These are phyloP conservation scores for Agriotes lineatus DNA, from an alignment of 2,888 invertebrate genomes.

Conservation along the genomic window DNA sequence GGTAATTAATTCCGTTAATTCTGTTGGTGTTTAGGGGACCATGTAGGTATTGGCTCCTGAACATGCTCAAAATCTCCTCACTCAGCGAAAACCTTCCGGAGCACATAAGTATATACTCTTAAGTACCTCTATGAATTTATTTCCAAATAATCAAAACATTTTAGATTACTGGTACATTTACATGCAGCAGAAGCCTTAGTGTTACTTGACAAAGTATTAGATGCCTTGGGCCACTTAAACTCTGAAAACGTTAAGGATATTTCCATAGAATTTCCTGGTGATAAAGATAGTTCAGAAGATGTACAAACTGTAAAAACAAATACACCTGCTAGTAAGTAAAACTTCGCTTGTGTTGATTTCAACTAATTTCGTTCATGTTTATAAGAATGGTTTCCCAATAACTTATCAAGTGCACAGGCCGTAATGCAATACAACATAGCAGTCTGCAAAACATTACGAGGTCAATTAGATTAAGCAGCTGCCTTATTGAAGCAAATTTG, in stretches of 20 bases:
- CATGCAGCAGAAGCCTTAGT: conserved; percentile 92
- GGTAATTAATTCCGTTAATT: too few species aligned
- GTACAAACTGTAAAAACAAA: conserved; percentile 57
- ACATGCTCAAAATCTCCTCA: conserved; percentile 81
- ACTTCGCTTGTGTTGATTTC: neutral
- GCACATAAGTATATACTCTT: conserved; percentile 80
- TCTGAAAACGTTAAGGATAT: conserved; percentile 77
- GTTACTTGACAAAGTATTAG: conserved; percentile 82
- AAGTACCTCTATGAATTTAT: too few species aligned
- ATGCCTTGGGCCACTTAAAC: conserved; percentile 87
- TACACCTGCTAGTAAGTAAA: conserved; percentile 61
- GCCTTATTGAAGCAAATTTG: conserved; percentile 65
- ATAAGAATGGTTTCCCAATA: conserved; percentile 74
- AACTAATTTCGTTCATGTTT: neutral
- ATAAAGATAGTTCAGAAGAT: conserved; percentile 66
- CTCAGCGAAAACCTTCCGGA: conserved; percentile 78
- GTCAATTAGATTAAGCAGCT: conserved; percentile 76
- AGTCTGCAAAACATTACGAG: conserved; percentile 79
- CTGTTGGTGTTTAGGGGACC: conserved; percentile 86
- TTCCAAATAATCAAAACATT: too few species aligned
- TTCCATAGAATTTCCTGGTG: conserved; percentile 64
- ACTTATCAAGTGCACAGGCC: conserved; percentile 75
- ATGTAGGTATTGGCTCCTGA: conserved; percentile 80
- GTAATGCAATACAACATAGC: conserved; percentile 84
- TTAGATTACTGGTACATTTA: conserved; percentile 84